Base-by-base conservation (phyloP, 2,888 invertebrate genomes). In the Sicus ferrugineus region DNA sequence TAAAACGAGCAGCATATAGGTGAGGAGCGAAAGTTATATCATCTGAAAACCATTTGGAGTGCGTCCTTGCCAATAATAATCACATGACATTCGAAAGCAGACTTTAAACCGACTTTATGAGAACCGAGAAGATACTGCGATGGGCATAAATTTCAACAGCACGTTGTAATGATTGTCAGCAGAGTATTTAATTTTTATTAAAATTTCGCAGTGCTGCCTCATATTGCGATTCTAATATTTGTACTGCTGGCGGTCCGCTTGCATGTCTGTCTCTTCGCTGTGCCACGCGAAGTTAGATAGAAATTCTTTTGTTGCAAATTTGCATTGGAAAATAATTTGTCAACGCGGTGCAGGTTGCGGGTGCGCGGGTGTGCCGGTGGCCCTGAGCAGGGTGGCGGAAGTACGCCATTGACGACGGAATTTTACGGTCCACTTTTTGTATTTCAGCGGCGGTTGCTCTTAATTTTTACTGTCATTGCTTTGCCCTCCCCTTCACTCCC, bases 291-390 rank as follows among this genome's bases (percentile, higher is more conserved):
- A 67, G 14, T 58, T 26, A 46, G 34, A 28, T n/a, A 21, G 65
- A 34, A 34, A n/a, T 52, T 42, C 56, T 59, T 67, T 67, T 56
- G 73, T 72, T 74, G 73, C 72, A 70, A 77, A 77, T 77, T 77
- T 77, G 76, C 77, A 77, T 77, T 77, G 75, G 75, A 77, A 76
- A 75, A 76, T 77, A 74, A 77, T 77, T 77, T 77, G 77, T 77
- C 77, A 77, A 76, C 70, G 75, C 76, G 74, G 76, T 75, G 75
- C 74, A 75, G 73, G 66, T 72, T 75, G 70, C 54, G 21, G 23
- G 21, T 52, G 23, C 14, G 26, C 3, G 3, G 23, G 54, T 16
- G 9, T 54, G 54, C 28, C 26, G 54, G 0, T 14, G 54, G 9
- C 26, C 14, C 19, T 23, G 50, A 19, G 3, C n/a, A 50, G 21